Evolutionary conservation across 2,797 vertebrate species (phyloP), one percentile per base, ranked within the genome.

Genomic region (Setipinna tenuifilis): DNA sequence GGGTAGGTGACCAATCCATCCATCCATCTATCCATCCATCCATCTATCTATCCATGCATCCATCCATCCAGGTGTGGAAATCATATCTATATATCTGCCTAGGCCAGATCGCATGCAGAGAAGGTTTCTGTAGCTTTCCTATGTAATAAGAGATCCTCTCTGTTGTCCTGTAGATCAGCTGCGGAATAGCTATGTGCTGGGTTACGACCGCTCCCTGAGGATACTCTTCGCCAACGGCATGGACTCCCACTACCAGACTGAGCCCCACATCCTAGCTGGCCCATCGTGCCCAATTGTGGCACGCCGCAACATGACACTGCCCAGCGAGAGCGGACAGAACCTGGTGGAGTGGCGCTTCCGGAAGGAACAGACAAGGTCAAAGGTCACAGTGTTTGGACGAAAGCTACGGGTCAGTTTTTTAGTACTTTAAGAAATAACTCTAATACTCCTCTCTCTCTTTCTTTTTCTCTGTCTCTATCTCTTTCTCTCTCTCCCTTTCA

Each of bases 301-400:
- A 88, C 96, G 98, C 86, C 96, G 98, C 88, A 99, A 99, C 92
- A 98, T 99, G 97, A 99, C 98, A 19, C 93, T 99, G 16, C 98
- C 98, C 0, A 98, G 98, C 23, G 98, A 98, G 87, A 97, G 97
- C 0, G 98, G 98, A 58, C 98, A 98, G 87, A 99, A 99, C 91
- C 90, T 99, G 93, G 98, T 99, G 46, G 98, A 99, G 86, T 99
- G 98, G 98, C 95, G 98, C 54, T 99, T 98, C 94, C 96, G 98
- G 25, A 99, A 99, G 90, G 98, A 99, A 91, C 98, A 99, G 93
- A 93, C 97, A 84, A 96, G 98, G 87, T 98, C 98, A 19, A 99
- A 98, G 92, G 96, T 99, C 90, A 98, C 97, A 0, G 98, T 99
- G 86, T 99, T 99, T 83, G 98, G 98, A 87, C 96, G 98, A 88